These are phyloP conservation scores for Phylloscopus whistleri DNA, from an alignment of 2,113 vertebrate genomes.

Conservation along the genomic window DNA sequence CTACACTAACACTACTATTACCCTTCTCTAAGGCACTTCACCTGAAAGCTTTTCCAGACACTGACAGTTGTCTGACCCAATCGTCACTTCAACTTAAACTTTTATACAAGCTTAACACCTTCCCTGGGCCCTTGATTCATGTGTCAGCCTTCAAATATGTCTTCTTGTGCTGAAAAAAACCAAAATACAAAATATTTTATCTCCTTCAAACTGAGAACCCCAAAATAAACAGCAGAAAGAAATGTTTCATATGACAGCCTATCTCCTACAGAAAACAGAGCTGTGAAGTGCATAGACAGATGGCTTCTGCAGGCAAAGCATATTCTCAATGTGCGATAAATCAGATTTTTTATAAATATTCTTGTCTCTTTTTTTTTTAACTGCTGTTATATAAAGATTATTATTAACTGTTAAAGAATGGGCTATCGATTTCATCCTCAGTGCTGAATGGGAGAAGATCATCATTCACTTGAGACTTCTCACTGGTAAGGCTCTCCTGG, in stretches of 20 bases:
- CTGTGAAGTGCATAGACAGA: constrained; percentile 58
- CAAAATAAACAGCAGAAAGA: constrained; percentile 57
- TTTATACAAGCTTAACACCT: neutral
- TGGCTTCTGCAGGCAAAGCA: constrained; percentile 61
- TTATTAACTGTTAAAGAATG: constrained; percentile 38
- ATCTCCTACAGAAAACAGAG: constrained; percentile 53
- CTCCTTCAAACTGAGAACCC: constrained; percentile 27
- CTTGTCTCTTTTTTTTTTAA: neutral
- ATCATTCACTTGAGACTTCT: constrained; percentile 10
- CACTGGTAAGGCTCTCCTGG: neutral
- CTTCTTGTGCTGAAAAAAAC: constrained; percentile 9
- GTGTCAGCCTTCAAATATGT: constrained; percentile 36
- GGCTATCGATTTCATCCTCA: neutral
- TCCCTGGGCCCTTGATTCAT: constrained; percentile 14
- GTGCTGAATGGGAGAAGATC: neutral
- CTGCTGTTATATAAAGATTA: constrained; percentile 29
- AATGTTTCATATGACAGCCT: constrained; percentile 43
- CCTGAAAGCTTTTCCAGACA: neutral
- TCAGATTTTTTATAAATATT: constrained; percentile 46
- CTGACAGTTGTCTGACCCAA: neutral
- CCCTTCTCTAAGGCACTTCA: neutral
- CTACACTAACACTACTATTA: neutral
- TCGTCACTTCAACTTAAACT: neutral
- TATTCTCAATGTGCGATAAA: constrained; percentile 27
- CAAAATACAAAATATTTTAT: neutral